Base-by-base conservation (phyloP, 2,888 invertebrate species). In the Drosophila meridiana region DNA sequence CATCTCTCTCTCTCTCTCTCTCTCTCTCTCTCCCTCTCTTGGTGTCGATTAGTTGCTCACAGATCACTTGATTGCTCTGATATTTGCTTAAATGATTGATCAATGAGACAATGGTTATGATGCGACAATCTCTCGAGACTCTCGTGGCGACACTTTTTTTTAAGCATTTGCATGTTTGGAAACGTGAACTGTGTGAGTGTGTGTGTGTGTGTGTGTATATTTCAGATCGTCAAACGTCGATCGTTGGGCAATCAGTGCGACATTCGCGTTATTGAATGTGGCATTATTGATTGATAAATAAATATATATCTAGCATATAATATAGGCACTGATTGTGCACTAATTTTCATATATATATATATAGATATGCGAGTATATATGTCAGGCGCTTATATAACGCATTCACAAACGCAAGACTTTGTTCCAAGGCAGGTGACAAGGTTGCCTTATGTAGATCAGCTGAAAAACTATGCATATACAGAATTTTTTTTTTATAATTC, bases 61-160 rank as follows among this genome's bases (percentile, higher is more conserved):
- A 90, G 91, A 90, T 91, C 91, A 87, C 84, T 90, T 90, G 81
- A 90, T 87, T 91, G 86, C 79, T 74, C 40, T 68, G 52, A 47
- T 78, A 50, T 63, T 72, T 34, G 84, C 83, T 86, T 88, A 89
- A 91, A 87, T 91, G 91, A 91, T 90, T 90, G 91, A 92, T 92
- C 92, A 91, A 91, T 90, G 90, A 84, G 89, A 78, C 86, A 90
- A 90, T 91, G 89, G 89, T 70, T 60, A 60, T 26, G 55, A 56
- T 40, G 50, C 75, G 59, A 61, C 5, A 40, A 40, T 53, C 62
- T 60, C 61, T 58, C 50, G 47, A 38, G 64, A 32, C 48, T 61
- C 48, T 26, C 48, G 34, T 34, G 50, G 50, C 50, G 50, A 52
- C 50, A 52, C 20, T 52, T 20, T 50, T 69, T 68, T 68, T 78